These are phyloP conservation scores for Syritta pipiens DNA, from an alignment of 2,888 invertebrate genomes.

Conservation along the genomic window DNA sequence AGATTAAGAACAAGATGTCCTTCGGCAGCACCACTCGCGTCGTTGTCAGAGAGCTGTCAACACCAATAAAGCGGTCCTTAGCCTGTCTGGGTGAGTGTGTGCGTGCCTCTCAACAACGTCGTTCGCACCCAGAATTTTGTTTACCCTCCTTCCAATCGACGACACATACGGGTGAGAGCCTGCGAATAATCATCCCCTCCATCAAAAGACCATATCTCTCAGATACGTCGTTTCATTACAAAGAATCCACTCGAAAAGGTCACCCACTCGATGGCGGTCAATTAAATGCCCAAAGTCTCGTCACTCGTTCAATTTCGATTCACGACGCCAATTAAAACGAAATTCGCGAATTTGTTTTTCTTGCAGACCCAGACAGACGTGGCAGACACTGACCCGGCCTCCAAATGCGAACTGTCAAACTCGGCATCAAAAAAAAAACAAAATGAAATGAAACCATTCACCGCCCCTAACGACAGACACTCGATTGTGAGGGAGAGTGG, in stretches of 20 bases:
- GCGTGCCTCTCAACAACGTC: not conserved
- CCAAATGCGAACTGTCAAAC: conserved; percentile 20
- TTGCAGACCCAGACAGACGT: conserved; percentile 6
- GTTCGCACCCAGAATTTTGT: conserved; percentile 19
- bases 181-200: conserved; percentile 24
- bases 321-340: conserved; percentile 44
- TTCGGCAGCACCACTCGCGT: not conserved
- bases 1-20: conserved; percentile 16
- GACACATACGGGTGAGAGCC: conserved; percentile 3
- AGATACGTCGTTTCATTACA: conserved; percentile 31
- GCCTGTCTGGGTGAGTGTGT: not conserved
- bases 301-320: not conserved
- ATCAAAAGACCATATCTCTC: conserved; percentile 40
- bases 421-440: not conserved
- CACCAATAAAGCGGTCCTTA: conserved; percentile 49
- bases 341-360: not conserved
- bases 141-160: conserved; percentile 37
- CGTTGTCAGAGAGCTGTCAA: conserved; percentile 31
- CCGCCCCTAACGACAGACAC: not conserved
- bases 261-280: conserved; percentile 21
- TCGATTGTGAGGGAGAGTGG: not conserved
- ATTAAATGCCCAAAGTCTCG: conserved; percentile 24
- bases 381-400: conserved; percentile 55
- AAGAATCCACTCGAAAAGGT: conserved; percentile 26
- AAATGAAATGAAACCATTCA: not conserved